Conservation (phyloP, 2,797 vertebrate species). For the Fistularia commersonii region DNA sequence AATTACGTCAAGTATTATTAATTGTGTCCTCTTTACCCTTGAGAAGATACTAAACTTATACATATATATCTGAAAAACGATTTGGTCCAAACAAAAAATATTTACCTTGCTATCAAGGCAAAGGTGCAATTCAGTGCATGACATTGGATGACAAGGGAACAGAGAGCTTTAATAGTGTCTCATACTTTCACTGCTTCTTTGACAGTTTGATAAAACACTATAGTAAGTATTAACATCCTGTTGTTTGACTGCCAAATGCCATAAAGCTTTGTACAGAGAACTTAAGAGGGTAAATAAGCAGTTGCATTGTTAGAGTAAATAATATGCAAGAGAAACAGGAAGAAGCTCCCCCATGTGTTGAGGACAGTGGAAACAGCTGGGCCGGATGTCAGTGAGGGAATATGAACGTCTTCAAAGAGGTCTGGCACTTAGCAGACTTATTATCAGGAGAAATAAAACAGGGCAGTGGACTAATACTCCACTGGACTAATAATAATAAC, state of each 20-base stretch:
- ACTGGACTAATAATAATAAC: slow-evolving; percentile 27
- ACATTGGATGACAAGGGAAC: slow-evolving; percentile 2
- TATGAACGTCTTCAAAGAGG: slow-evolving; percentile 43
- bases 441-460: slow-evolving; percentile 9
- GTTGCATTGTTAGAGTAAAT: slow-evolving; percentile 32
- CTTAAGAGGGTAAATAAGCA: slow-evolving; percentile 23
- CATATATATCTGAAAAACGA: no score
- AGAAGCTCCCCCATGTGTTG: slow-evolving; percentile 10
- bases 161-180: slow-evolving; percentile 4
- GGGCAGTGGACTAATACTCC: no score
- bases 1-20: no score
- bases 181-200: slow-evolving; percentile 20
- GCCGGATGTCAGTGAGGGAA: slow-evolving; percentile 51
- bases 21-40: no score
- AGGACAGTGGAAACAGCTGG: slow-evolving; percentile 49
- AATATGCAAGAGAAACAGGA: slow-evolving; percentile 24
- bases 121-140: background rate
- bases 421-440: slow-evolving; percentile 41
- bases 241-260: slow-evolving; percentile 13
- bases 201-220: slow-evolving; percentile 9
- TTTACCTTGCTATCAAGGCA: background rate
- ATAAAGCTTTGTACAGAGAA: slow-evolving; percentile 11
- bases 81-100: background rate
- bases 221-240: slow-evolving; percentile 6
- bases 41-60: no score